Base-by-base conservation (phyloP, 2,113 vertebrate genomes). In the Dasypus novemcinctus region DNA sequence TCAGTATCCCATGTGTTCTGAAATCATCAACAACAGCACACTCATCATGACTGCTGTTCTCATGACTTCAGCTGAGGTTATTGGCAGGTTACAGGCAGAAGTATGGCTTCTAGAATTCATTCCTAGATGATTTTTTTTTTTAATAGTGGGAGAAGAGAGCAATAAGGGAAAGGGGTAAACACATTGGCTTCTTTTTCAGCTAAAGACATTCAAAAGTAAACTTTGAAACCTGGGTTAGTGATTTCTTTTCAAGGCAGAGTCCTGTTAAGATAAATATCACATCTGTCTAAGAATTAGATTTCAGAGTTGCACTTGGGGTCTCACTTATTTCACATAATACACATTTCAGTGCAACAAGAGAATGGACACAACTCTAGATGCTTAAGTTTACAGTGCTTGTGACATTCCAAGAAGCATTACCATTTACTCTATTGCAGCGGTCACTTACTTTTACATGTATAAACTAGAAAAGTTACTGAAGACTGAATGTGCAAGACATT, bases 161-260 rank as follows among this genome's bases (percentile, higher is more conserved):
- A 79, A 83, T 49, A 20, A 64, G 49, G 36, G 23, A 59, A 95
- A 79, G 61, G 46, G 7, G 66, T 17, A n/a, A 95, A 83, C 57
- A 52, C 54, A 41, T 0, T 81, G 12, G 23, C n/a, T 74, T 25
- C 29, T 54, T 25, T 94, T 96, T 74, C 75, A 64, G 46, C 29
- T 88, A 87, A 81, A 93, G 54, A 52, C 74, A 84, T 69, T 69
- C 52, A 66, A 74, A 92, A 87, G 15, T 78, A 63, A 57, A 93
- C 64, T 41, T 59, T 27, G 54, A 33, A 92, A n/a, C 41, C 64
- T 82, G 29, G 20, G 31, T 69, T 43, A 29, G 38, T 46, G 7
- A 25, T 92, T 74, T 57, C 43, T 85, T 90, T 61, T 81, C 72
- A 85, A 64, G 92, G 64, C 17, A 49, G 41, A 95, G 64, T 79